Conservation (phyloP, 1,140 invertebrate species). For the Camponotus pennsylvanicus region DNA sequence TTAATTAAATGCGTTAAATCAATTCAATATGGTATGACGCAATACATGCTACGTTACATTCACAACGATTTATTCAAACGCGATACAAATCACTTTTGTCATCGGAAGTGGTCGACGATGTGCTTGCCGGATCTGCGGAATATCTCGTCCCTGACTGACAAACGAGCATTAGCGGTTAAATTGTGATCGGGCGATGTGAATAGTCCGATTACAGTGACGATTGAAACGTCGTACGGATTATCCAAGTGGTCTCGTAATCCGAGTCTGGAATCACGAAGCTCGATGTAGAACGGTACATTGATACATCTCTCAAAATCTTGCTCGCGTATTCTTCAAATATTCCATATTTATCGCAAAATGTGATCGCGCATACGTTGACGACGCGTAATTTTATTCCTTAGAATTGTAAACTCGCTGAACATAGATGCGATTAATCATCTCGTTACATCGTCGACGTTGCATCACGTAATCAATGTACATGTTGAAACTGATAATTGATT, state of each 20-base stretch:
- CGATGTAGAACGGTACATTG: not conserved
- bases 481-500: not conserved
- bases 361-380: not conserved
- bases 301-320: not conserved
- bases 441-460: not conserved
- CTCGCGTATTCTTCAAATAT: not conserved
- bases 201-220: not conserved
- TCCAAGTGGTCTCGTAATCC: not conserved
- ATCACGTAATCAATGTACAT: not conserved
- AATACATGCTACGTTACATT: not conserved
- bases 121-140: not conserved
- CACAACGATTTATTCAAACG: not conserved
- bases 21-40: not conserved
- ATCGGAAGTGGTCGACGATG: not conserved
- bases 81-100: slow-evolving; percentile 7
- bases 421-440: not conserved
- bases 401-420: not conserved
- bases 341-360: not conserved
- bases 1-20: not conserved
- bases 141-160: slow-evolving; percentile 7
- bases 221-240: not conserved
- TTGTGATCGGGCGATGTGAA: not conserved
- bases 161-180: slow-evolving; percentile 26
- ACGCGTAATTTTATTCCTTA: not conserved
- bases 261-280: not conserved